Evolutionary conservation across 2,797 vertebrate species (phyloP).

Genomic region (Oceanodroma leucorhoa): DNA sequence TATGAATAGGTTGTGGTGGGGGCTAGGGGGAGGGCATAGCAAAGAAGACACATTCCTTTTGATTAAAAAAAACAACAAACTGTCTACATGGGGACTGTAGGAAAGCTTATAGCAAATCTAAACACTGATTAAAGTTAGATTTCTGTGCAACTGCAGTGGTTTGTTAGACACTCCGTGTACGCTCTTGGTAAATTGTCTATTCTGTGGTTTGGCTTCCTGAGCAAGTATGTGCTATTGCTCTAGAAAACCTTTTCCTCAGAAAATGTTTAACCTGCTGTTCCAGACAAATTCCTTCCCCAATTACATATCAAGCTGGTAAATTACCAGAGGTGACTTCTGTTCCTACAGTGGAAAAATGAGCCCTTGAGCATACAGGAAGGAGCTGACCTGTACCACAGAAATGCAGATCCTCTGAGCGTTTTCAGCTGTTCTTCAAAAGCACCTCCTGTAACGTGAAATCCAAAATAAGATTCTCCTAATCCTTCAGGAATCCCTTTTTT

Average conservation of each 20-base stretch:
- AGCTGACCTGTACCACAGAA: not conserved
- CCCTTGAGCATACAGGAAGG: not conserved
- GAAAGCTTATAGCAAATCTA: not conserved
- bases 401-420: not conserved
- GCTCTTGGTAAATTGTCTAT: not conserved
- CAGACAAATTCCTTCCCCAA: not conserved
- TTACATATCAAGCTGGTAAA: not conserved
- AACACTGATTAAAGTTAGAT: not conserved
- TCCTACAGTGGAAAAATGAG: not conserved
- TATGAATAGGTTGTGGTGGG: not conserved
- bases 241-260: not conserved
- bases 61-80: not conserved
- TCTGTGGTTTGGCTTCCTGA: not conserved
- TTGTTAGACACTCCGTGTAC: not conserved
- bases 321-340: not conserved
- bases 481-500: not conserved
- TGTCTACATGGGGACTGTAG: not conserved
- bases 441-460: not conserved
- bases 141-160: not conserved
- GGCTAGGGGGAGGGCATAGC: too few relatives aligned
- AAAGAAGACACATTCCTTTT: not conserved
- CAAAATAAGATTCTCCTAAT: not conserved
- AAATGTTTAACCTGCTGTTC: not conserved
- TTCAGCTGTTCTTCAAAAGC: not conserved
- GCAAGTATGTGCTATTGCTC: not conserved